phyloP scores from a whole-genome alignment of 2,113 vertebrate genomes.

The Chaetops frenatus region DNA sequence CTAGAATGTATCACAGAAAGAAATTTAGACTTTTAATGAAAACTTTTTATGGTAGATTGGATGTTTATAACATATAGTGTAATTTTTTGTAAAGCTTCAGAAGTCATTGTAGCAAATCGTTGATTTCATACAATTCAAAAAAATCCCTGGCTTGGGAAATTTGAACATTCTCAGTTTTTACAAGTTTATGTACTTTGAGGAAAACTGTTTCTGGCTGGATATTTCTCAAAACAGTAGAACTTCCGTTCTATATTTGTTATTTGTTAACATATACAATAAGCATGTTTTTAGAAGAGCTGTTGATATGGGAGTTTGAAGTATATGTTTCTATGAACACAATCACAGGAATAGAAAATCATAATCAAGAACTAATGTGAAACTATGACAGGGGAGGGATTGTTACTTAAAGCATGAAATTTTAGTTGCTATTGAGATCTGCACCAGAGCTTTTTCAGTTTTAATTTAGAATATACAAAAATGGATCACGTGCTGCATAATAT shows the following conservation, averaged over 20 bases:
- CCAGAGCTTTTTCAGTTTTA: not conserved
- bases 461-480: not conserved
- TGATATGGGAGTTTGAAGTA: not conserved
- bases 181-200: not conserved
- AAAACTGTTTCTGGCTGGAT: not conserved
- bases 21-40: constrained; percentile 34
- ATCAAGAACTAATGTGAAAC: not conserved
- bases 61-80: constrained; percentile 13
- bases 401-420: not conserved
- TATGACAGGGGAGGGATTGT: not conserved
- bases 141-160: constrained; percentile 12
- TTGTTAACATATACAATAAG: not conserved
- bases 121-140: constrained; percentile 56
- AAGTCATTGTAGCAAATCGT: constrained; percentile 15
- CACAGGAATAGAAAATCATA: not conserved
- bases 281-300: not conserved
- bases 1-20: constrained; percentile 16
- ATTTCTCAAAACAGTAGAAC: not conserved
- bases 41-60: constrained; percentile 3
- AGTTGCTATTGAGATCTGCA: not conserved
- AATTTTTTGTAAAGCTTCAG: constrained; percentile 16
- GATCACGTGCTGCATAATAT: not conserved
- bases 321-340: not conserved
- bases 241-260: not conserved
- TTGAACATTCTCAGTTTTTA: constrained; percentile 1